A percentile compares a stretch with the other conserved stretches of the same genome.
phyloP scores from a whole-genome alignment of 2,797 vertebrate species.

The Simalia tracyae region DNA sequence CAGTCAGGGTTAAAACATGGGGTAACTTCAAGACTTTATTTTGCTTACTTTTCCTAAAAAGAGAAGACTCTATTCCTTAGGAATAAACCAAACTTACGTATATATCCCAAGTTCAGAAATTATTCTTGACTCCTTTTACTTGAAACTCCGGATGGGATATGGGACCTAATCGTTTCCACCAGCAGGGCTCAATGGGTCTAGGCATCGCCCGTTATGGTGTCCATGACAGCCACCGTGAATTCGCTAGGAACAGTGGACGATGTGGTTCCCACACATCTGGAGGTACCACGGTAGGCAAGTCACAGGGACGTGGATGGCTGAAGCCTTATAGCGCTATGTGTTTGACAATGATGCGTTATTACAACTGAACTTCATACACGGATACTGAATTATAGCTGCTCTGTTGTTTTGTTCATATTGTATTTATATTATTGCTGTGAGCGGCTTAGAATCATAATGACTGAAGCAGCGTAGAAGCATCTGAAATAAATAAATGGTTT shows the following conservation, averaged over 20 bases:
- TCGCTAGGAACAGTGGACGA: not conserved
- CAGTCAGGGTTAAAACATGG: not conserved
- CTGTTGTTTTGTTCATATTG: too few relatives aligned
- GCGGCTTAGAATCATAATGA: too few relatives aligned
- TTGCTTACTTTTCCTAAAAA: not conserved
- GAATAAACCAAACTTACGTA: not conserved
- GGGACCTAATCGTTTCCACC: not conserved
- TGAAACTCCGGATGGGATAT: not conserved
- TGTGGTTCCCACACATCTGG: not conserved
- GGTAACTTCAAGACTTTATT: not conserved
- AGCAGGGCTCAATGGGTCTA: not conserved
- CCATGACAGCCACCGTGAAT: not conserved
- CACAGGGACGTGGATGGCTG: not conserved
- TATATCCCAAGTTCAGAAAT: not conserved
- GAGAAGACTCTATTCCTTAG: not conserved
- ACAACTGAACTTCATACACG: too few relatives aligned
- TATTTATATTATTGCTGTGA: too few relatives aligned
- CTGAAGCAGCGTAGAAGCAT: too few relatives aligned
- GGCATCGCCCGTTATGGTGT: not conserved
- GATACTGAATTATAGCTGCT: too few relatives aligned
- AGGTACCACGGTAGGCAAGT: not conserved
- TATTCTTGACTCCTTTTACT: not conserved
- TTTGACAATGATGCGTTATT: not conserved
- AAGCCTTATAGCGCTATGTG: too few relatives aligned
- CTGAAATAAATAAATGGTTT: not conserved